Percentiles rank a stretch among this genome's conserved stretches.
Evolutionary conservation across 2,797 vertebrate species (phyloP).

Genomic region (Cyprinodon diabolis): DNA sequence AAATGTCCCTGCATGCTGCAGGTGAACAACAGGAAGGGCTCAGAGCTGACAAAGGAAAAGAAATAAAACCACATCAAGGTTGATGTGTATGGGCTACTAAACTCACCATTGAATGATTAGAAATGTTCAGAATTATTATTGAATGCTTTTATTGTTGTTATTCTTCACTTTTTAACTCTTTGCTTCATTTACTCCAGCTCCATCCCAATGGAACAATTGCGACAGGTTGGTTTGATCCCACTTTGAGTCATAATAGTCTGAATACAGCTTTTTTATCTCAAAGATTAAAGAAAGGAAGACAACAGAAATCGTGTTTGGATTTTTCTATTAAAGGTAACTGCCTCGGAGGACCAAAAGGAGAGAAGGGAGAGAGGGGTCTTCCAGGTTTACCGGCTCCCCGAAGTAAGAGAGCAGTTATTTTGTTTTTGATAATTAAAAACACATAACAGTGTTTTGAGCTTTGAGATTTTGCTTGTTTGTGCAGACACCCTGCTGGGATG

Average conservation of each 20-base stretch:
- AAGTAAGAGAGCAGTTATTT: slow-evolving; percentile 43
- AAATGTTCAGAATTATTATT: not conserved
- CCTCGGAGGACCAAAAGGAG: slow-evolving; percentile 83
- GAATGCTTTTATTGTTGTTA: not conserved
- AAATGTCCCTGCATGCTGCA: slow-evolving; percentile 56
- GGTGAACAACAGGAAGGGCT: slow-evolving; percentile 39
- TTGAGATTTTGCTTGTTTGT: not conserved
- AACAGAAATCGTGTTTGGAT: not conserved
- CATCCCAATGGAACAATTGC: slow-evolving; percentile 53
- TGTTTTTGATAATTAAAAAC: not conserved
- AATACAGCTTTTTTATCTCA: too few relatives aligned
- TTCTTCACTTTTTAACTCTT: slow-evolving; percentile 5
- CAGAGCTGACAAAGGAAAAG: slow-evolving; percentile 34
- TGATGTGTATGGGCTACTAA: not conserved
- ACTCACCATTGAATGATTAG: not conserved
- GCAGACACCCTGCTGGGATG: not conserved
- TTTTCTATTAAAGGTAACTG: slow-evolving; percentile 61
- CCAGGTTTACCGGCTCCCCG: slow-evolving; percentile 83
- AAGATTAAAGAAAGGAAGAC: not conserved
- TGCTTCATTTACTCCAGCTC: slow-evolving; percentile 57
- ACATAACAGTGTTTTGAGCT: not conserved
- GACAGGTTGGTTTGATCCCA: slow-evolving; percentile 44
- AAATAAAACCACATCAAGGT: not conserved
- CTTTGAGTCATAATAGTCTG: not conserved
- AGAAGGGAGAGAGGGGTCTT: slow-evolving; percentile 88